Evolutionary conservation across 2,113 vertebrate genomes (phyloP).

Genomic region (Chascanopsetta lugubris): DNA sequence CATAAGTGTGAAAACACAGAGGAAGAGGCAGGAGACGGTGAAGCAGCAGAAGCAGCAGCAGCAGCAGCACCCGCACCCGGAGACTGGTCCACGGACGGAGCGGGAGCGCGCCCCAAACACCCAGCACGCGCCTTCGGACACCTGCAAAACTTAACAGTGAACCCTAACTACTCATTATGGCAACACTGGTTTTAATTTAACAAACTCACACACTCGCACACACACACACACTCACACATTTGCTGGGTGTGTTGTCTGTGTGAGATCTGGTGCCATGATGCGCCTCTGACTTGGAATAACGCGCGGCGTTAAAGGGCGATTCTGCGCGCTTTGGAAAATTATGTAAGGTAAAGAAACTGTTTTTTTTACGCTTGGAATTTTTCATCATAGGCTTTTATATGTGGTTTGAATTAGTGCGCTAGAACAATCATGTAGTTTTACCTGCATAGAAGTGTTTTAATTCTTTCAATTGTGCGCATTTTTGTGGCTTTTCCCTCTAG

Average conservation of each 20-base stretch:
- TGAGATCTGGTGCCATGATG: conserved; percentile 48
- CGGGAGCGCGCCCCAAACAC: conserved; percentile 41
- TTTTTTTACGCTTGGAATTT: neutral
- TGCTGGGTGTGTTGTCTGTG: conserved; percentile 18
- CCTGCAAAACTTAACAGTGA: conserved; percentile 22
- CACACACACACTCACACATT: too few relatives aligned
- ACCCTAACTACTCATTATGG: neutral
- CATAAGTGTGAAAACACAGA: conserved; percentile 73
- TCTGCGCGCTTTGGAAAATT: conserved; percentile 74
- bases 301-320: conserved; percentile 60
- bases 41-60: conserved; percentile 31
- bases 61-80: conserved; percentile 22
- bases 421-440: neutral
- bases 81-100: conserved; percentile 26
- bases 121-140: conserved; percentile 18
- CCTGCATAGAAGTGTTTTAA: neutral
- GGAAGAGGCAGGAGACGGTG: conserved; percentile 50
- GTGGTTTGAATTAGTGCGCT: neutral
- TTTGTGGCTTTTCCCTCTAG: too few relatives aligned
- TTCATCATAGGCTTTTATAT: neutral
- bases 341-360: conserved; percentile 80
- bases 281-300: conserved; percentile 73
- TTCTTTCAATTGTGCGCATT: neutral
- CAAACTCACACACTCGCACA: too few relatives aligned
- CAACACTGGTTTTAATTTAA: neutral